These are phyloP conservation scores for Syngnathoides biaculeatus DNA, from an alignment of 2,113 vertebrate genomes.

Conservation along the genomic window DNA sequence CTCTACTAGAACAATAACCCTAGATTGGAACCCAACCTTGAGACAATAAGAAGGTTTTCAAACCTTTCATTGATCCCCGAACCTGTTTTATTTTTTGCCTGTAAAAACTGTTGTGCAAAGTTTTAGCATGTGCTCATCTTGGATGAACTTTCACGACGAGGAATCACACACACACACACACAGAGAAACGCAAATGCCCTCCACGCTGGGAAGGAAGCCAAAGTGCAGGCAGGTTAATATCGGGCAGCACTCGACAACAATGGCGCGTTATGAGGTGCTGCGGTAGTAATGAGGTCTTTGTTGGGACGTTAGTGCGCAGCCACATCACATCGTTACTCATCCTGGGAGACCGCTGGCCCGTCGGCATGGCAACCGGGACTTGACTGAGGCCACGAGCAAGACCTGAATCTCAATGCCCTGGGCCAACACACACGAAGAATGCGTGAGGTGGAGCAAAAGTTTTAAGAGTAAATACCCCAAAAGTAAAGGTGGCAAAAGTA, in stretches of 20 bases:
- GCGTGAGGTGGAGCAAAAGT: slow-evolving; percentile 63
- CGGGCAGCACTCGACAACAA: slow-evolving; percentile 78
- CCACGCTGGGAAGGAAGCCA: slow-evolving; percentile 54
- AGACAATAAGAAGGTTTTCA: no score
- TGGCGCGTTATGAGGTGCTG: slow-evolving; percentile 75
- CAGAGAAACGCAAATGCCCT: slow-evolving; percentile 11
- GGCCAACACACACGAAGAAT: slow-evolving; percentile 56
- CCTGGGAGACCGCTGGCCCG: slow-evolving; percentile 75
- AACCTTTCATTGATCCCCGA: no score
- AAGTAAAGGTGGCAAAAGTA: background rate
- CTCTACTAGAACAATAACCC: no score
- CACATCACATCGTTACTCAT: slow-evolving; percentile 81
- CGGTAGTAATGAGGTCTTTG: slow-evolving; percentile 80
- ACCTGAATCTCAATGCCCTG: slow-evolving; percentile 77
- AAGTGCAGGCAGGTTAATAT: slow-evolving; percentile 76
- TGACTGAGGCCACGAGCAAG: slow-evolving; percentile 73
- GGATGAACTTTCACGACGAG: slow-evolving; percentile 16
- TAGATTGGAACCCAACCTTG: no score
- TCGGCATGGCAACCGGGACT: slow-evolving; percentile 75
- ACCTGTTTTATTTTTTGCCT: no score
- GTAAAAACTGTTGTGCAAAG: slow-evolving; percentile 7
- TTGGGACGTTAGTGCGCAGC: slow-evolving; percentile 74
- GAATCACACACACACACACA: slow-evolving; percentile 27
- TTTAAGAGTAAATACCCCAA: slow-evolving; percentile 25
- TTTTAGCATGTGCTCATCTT: slow-evolving; percentile 26